Conservation (phyloP, 1,140 invertebrate species). For the Colletes latitarsis region DNA sequence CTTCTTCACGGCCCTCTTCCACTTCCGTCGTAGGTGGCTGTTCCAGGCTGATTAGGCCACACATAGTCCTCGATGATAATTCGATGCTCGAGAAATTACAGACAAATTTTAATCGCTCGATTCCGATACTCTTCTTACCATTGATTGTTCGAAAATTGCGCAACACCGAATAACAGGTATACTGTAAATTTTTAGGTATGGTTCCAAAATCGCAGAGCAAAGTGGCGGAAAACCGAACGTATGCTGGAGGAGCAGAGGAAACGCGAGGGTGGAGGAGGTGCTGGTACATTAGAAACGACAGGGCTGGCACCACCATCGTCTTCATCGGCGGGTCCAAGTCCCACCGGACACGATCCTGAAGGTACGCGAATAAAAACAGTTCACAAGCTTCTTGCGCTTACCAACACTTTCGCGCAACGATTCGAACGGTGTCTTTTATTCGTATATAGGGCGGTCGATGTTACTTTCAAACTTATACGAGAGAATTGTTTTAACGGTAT, state of each 20-base stretch:
- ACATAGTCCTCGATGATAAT: neutral
- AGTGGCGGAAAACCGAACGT: conserved; percentile 95
- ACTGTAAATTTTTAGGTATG: conserved; percentile 86
- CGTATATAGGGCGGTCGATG: too few species aligned
- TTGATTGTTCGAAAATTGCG: too few species aligned
- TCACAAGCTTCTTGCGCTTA: neutral
- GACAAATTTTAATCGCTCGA: too few species aligned
- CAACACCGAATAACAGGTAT: too few species aligned
- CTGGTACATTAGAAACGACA: conserved; percentile 50
- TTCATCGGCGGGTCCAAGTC: conserved; percentile 73
- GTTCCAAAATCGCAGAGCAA: conserved; percentile 96
- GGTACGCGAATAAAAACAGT: conserved; percentile 16
- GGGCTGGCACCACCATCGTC: conserved; percentile 67
- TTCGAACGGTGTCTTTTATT: too few species aligned
- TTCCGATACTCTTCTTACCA: too few species aligned
- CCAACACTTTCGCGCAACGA: neutral
- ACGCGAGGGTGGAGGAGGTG: conserved; percentile 83
- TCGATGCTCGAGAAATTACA: too few species aligned
- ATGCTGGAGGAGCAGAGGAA: conserved; percentile 94
- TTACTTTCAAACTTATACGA: too few species aligned
- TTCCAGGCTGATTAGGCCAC: neutral
- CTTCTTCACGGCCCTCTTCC: conserved; percentile 16
- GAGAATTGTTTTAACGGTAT: too few species aligned
- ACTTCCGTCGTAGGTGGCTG: neutral
- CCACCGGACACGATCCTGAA: conserved; percentile 69